phyloP scores from a whole-genome alignment of 2,888 invertebrate genomes.

The Drosophila neonasuta region DNA sequence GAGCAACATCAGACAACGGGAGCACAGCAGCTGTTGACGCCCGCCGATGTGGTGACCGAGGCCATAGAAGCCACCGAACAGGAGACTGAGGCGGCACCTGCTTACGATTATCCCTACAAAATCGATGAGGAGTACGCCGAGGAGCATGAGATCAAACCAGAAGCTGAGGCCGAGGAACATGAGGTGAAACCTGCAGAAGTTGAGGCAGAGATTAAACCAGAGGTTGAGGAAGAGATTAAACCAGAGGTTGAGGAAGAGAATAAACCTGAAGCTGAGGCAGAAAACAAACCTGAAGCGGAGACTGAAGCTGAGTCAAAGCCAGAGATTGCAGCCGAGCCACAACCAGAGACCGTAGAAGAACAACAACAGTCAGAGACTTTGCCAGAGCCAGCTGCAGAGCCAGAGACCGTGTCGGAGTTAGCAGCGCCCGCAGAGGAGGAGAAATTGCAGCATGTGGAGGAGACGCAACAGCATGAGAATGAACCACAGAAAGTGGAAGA shows the following conservation, averaged over 20 bases:
- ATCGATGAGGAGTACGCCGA: conserved; percentile 78
- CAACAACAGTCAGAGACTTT: conserved; percentile 1
- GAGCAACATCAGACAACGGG: conserved; percentile 47
- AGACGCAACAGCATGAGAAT: conserved; percentile 30
- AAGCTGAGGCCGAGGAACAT: not conserved
- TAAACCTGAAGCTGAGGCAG: conserved; percentile 1
- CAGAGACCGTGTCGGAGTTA: not conserved
- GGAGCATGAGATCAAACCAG: conserved; percentile 55
- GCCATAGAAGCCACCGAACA: conserved; percentile 45
- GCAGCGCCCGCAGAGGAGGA: not conserved
- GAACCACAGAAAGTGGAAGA: conserved; percentile 12
- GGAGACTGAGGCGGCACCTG: conserved; percentile 52
- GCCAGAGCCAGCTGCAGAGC: conserved; percentile 14
- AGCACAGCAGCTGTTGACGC: conserved; percentile 61
- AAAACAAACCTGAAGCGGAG: not conserved
- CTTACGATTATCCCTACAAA: conserved; percentile 80
- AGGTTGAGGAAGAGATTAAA: not conserved
- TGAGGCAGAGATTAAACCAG: conserved; percentile 30
- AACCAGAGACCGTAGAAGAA: not conserved
- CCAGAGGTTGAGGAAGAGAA: conserved; percentile 16
- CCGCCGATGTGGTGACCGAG: conserved; percentile 61
- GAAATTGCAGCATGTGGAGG: conserved; percentile 18
- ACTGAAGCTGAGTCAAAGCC: conserved; percentile 7
- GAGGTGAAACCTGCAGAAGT: not conserved
- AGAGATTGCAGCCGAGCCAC: conserved; percentile 3